Evolutionary conservation across 2,888 invertebrate genomes (phyloP).

Genomic region (Nebria brevicollis): DNA sequence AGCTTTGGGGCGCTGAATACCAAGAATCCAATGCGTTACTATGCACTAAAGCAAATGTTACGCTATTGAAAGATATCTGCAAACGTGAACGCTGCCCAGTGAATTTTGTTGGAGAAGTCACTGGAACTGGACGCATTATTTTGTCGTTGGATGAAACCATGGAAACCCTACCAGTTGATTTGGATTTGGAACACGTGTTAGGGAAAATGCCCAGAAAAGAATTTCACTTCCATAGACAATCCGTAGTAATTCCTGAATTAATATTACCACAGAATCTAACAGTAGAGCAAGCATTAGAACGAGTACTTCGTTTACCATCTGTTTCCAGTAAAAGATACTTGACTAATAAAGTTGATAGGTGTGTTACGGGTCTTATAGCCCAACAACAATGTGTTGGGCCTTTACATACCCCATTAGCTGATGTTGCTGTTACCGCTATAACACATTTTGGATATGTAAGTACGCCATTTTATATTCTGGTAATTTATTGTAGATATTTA

Average conservation of each 20-base stretch:
- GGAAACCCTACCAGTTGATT: conserved; percentile 80
- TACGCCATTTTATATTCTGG: conserved; percentile 21
- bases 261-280: conserved; percentile 67
- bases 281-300: conserved; percentile 75
- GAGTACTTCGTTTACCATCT: conserved; percentile 87
- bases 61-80: conserved; percentile 76
- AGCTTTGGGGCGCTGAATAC: conserved; percentile 98
- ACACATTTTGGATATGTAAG: conserved; percentile 80
- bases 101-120: conserved; percentile 92
- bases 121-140: conserved; percentile 79
- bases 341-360: conserved; percentile 95
- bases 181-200: conserved; percentile 88
- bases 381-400: conserved; percentile 99
- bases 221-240: conserved; percentile 62
- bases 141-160: conserved; percentile 74
- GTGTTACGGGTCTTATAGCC: conserved; percentile 93
- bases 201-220: conserved; percentile 87
- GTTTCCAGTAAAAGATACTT: conserved; percentile 96
- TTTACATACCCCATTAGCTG: conserved; percentile 93
- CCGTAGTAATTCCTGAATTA: conserved; percentile 55
- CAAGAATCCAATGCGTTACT: conserved; percentile 95
- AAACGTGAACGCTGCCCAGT: conserved; percentile 91
- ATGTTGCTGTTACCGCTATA: conserved; percentile 90
- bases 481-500: neutral
- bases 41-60: conserved; percentile 74